Conservation (phyloP, 1,140 invertebrate species). For the Lordiphosa mommai region DNA sequence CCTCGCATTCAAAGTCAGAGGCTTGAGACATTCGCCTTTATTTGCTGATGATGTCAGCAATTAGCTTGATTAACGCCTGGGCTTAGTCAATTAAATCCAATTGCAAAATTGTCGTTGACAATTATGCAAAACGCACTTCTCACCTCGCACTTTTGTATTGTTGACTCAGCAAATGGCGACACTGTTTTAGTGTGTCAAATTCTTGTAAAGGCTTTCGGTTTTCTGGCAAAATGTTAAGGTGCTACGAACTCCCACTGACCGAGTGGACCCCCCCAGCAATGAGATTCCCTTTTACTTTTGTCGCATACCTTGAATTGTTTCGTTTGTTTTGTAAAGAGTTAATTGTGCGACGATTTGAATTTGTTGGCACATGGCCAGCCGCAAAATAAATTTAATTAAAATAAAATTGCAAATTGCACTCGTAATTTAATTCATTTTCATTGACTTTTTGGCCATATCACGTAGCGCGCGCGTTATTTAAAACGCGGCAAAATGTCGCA, state of each 20-base stretch:
- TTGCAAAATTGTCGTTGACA: constrained; percentile 26
- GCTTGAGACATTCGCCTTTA: constrained; percentile 17
- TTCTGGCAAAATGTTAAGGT: constrained; percentile 38
- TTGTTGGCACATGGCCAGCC: constrained; percentile 28
- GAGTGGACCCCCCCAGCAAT: constrained; percentile 6
- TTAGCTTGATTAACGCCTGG: constrained; percentile 51
- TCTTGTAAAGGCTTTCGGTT: constrained; percentile 1
- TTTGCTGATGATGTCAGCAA: constrained; percentile 44
- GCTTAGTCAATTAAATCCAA: constrained; percentile 47
- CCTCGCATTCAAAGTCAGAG: constrained; percentile 4
- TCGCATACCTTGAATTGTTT: constrained; percentile 28
- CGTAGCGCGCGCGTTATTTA: constrained; percentile 1
- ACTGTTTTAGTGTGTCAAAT: constrained; percentile 15
- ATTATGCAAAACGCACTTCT: constrained; percentile 52
- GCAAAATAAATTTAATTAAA: constrained; percentile 25
- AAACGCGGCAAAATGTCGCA: constrained; percentile 1
- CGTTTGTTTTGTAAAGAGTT: constrained; percentile 35
- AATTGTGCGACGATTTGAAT: constrained; percentile 25
- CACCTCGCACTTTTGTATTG: background rate
- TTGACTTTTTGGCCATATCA: constrained; percentile 7
- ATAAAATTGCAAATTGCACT: constrained; percentile 14
- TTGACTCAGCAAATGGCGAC: constrained; percentile 4
- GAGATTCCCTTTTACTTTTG: constrained; percentile 7
- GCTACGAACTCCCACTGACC: constrained; percentile 47
- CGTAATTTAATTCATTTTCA: constrained; percentile 11